Evolutionary conservation across 2,113 vertebrate genomes (phyloP).

Genomic region (Odocoileus virginianus): DNA sequence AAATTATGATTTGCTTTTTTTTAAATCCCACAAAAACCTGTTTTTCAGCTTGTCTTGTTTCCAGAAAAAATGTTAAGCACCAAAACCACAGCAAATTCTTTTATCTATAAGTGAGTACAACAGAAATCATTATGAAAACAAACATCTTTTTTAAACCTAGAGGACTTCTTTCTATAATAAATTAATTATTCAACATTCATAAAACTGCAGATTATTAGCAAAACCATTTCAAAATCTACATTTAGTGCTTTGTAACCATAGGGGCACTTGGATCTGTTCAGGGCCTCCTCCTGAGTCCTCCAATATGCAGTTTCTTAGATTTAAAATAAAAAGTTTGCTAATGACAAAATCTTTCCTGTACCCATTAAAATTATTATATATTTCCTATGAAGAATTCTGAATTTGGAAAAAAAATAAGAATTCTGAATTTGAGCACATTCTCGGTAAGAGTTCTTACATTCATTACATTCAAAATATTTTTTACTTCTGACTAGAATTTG

Average conservation of each 20-base stretch:
- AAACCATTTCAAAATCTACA: neutral
- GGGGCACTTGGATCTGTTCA: neutral
- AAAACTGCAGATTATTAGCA: neutral
- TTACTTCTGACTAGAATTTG: neutral
- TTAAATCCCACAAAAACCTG: neutral
- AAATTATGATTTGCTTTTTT: neutral
- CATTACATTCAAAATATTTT: neutral
- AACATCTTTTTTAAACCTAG: neutral
- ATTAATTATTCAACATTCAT: neutral
- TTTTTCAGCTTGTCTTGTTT: neutral
- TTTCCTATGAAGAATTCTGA: slow-evolving; percentile 22
- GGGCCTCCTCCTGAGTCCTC: neutral
- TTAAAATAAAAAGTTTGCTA: slow-evolving; percentile 10
- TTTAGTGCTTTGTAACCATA: neutral
- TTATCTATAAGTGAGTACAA: neutral
- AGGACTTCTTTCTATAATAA: neutral
- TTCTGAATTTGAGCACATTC: neutral
- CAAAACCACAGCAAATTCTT: slow-evolving; percentile 3
- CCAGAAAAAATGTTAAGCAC: neutral
- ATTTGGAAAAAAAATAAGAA: neutral
- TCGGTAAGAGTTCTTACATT: neutral
- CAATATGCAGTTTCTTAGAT: neutral
- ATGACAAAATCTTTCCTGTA: neutral
- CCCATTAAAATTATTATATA: neutral
- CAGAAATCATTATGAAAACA: neutral